A percentile compares a stretch with the other conserved stretches of the same genome.
phyloP scores from a whole-genome alignment of 2,113 vertebrate genomes.

The Odocoileus virginianus region DNA sequence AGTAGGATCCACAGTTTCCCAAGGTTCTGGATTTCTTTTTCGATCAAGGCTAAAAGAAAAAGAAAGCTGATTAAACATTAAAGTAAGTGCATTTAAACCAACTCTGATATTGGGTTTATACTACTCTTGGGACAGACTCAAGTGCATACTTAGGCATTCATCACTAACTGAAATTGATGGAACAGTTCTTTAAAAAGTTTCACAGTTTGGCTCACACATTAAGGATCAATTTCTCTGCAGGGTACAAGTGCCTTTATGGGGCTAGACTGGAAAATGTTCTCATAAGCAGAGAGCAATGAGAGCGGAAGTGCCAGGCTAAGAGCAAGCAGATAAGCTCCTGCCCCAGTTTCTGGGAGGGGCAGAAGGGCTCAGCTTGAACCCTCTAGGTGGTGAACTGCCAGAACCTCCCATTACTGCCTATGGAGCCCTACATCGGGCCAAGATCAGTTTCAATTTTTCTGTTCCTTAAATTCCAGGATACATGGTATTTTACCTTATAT shows the following conservation, averaged over 20 bases:
- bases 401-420: background rate
- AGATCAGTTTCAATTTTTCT: background rate
- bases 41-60: constrained; percentile 85
- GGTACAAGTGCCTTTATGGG: background rate
- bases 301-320: background rate
- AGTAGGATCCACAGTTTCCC: constrained; percentile 87
- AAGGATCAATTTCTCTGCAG: background rate
- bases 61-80: background rate
- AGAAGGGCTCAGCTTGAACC: background rate
- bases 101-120: background rate
- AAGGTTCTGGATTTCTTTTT: constrained; percentile 87
- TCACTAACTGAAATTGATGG: background rate
- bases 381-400: background rate
- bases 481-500: background rate
- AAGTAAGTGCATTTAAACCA: background rate
- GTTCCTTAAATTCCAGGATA: background rate
- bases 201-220: background rate
- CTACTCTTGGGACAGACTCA: background rate
- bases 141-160: background rate
- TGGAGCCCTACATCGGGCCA: background rate
- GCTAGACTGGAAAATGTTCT: background rate
- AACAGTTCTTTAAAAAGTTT: background rate
- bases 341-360: background rate
- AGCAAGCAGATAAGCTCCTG: background rate
- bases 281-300: background rate